These are phyloP conservation scores for Blastomussa wellsi DNA, from an alignment of 92 coral and sea anemone genomes.

Conservation along the genomic window DNA sequence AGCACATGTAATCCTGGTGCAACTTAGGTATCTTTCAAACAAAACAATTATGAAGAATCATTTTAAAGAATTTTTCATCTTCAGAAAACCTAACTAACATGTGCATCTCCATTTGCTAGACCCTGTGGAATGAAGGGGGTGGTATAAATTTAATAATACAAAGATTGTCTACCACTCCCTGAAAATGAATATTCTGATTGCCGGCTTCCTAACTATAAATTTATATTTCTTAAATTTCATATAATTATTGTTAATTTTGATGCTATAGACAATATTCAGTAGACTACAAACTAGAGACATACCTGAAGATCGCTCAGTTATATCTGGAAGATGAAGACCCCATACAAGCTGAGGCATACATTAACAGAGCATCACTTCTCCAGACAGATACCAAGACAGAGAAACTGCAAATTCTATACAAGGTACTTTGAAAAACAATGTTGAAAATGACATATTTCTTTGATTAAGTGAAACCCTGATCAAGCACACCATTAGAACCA, in stretches of 20 bases:
- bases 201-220: background rate
- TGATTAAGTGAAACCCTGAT: no score
- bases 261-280: constrained; percentile 85
- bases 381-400: constrained; percentile 93
- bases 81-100: no score
- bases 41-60: no score
- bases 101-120: background rate
- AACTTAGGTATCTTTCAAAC: no score
- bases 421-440: constrained; percentile 49
- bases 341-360: constrained; percentile 92
- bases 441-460: no score
- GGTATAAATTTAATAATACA: background rate
- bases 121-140: background rate
- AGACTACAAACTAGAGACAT: constrained; percentile 94
- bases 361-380: constrained; percentile 91
- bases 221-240: background rate
- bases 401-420: constrained; percentile 82
- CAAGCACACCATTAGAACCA: no score
- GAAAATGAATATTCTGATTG: background rate
- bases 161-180: background rate
- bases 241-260: background rate
- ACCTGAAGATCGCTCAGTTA: constrained; percentile 95
- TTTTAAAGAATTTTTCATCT: no score
- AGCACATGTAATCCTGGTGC: no score
- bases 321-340: constrained; percentile 97